A percentile compares a stretch with the other conserved stretches of the same genome.
Evolutionary conservation across 2,888 invertebrate genomes (phyloP).

Genomic region (Brachypalpus laphriformis): DNA sequence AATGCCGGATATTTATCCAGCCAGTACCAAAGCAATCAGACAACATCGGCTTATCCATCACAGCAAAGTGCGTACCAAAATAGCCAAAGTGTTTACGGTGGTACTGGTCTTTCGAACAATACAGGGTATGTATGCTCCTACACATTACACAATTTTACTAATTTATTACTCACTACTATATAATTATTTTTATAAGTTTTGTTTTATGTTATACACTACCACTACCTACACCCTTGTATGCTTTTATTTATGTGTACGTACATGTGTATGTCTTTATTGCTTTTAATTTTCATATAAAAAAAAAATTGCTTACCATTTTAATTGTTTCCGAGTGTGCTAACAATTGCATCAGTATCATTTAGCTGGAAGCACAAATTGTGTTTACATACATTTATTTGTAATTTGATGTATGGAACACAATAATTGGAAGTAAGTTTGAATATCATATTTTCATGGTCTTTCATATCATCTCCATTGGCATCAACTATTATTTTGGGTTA

Average conservation of each 20-base stretch:
- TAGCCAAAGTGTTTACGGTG: constrained; percentile 83
- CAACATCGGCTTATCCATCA: constrained; percentile 82
- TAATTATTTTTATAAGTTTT: constrained; percentile 7
- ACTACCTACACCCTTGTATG: background rate
- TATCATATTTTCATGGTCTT: background rate
- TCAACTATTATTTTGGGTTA: background rate
- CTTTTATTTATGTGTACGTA: constrained; percentile 31
- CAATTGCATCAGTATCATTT: constrained; percentile 7
- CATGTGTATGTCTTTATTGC: constrained; percentile 6
- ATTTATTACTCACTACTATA: constrained; percentile 1
- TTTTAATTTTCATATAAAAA: background rate
- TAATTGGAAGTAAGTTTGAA: constrained; percentile 26
- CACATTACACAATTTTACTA: constrained; percentile 15
- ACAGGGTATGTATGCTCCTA: constrained; percentile 81
- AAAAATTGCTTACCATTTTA: background rate
- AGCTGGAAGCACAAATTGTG: background rate
- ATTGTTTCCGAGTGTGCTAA: constrained; percentile 1
- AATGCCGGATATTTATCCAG: constrained; percentile 82
- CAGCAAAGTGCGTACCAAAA: constrained; percentile 83
- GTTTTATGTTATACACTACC: constrained; percentile 22
- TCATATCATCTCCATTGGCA: background rate
- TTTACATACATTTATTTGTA: background rate
- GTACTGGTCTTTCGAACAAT: constrained; percentile 82
- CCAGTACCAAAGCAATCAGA: constrained; percentile 78
- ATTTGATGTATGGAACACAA: background rate